Evolutionary conservation across 2,888 invertebrate species (phyloP).

Genomic region (Hemaris fuciformis): DNA sequence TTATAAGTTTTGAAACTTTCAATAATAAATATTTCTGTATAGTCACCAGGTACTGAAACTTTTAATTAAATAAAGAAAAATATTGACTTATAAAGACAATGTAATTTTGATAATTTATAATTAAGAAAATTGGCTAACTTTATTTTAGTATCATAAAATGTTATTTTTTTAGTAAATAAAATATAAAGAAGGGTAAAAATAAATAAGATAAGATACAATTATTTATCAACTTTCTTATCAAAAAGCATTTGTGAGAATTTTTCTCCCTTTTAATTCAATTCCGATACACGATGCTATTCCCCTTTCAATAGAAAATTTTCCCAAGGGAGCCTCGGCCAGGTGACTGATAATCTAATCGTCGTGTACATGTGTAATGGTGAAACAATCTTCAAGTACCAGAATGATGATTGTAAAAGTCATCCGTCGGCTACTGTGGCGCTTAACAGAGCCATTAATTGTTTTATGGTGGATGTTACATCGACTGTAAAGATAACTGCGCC

Average conservation of each 20-base stretch:
- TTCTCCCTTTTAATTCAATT: slow-evolving; percentile 32
- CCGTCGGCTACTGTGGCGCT: slow-evolving; percentile 60
- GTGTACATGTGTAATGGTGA: slow-evolving; percentile 43
- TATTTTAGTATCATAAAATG: no score
- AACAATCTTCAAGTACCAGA: slow-evolving; percentile 44
- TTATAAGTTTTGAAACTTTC: no score
- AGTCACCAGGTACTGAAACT: no score
- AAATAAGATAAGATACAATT: no score
- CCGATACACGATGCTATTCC: slow-evolving; percentile 34
- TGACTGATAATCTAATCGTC: slow-evolving; percentile 38
- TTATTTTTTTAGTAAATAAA: no score
- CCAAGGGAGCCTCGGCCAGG: slow-evolving; percentile 49
- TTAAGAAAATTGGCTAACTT: no score
- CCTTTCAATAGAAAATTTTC: slow-evolving; percentile 37
- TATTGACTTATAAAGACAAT: no score
- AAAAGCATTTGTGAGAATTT: slow-evolving; percentile 29
- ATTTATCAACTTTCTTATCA: neutral
- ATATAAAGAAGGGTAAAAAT: no score
- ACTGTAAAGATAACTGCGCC: slow-evolving; percentile 65
- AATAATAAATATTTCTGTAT: no score
- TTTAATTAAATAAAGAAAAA: no score
- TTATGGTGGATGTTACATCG: slow-evolving; percentile 62
- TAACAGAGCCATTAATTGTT: slow-evolving; percentile 72
- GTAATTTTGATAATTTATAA: no score
- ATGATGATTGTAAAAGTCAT: slow-evolving; percentile 42